Evolutionary conservation across 2,888 invertebrate species (phyloP).

Genomic region (Erebia epiphron): DNA sequence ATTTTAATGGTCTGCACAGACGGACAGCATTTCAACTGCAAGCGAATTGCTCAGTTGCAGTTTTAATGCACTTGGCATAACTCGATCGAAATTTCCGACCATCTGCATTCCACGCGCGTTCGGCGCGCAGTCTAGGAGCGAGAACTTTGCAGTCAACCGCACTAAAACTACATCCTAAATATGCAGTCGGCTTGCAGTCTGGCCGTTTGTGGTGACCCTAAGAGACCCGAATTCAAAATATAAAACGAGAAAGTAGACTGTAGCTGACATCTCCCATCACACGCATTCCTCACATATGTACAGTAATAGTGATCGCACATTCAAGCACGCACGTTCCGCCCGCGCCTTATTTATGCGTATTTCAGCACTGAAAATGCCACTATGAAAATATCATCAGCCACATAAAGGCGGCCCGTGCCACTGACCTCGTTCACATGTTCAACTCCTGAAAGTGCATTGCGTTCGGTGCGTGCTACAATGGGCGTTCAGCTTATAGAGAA

Average conservation of each 20-base stretch:
- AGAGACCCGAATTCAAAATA: neutral
- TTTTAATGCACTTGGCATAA: no score
- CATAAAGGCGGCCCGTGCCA: no score
- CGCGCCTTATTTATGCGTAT: neutral
- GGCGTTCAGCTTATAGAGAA: constrained; percentile 45
- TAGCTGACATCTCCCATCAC: constrained; percentile 39
- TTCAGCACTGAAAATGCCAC: neutral
- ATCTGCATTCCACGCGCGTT: no score
- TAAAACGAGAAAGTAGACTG: neutral
- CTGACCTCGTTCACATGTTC: neutral
- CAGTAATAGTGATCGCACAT: constrained; percentile 34
- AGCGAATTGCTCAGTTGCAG: no score
- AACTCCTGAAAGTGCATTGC: neutral
- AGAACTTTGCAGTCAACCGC: no score
- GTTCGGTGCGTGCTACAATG: neutral
- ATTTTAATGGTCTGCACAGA: neutral
- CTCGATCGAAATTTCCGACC: no score
- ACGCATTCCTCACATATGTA: constrained; percentile 41
- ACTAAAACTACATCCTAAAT: no score
- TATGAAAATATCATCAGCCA: neutral
- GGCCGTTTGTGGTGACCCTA: no score
- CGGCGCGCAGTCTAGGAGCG: no score
- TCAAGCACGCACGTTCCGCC: neutral
- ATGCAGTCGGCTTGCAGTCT: neutral
- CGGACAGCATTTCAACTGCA: no score